Evolutionary conservation across 1,140 invertebrate genomes (phyloP), one percentile per base, ranked within the genome.

Genomic region (Palaemon carinicauda): DNA sequence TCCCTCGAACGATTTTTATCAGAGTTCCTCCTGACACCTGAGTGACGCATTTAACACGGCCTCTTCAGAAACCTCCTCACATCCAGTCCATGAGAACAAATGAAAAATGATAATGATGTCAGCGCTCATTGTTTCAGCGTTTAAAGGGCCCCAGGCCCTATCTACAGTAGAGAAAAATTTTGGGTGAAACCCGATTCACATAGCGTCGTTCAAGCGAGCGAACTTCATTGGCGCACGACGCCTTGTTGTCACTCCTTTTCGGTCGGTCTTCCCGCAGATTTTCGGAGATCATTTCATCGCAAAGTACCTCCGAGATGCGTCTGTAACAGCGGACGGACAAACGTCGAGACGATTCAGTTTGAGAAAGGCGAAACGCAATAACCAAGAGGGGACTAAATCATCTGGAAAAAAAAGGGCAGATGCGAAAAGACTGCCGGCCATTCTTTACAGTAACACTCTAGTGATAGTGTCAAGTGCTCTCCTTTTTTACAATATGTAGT

Each of bases 381-480:
- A 41, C 41, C 41, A 7, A 41, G 41, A 41, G 41, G 5, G 41
- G 41, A 41, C 41, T 41, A 41, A 41, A 41, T 41, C 41, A 41
- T 41, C 41, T 41, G 41, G 41, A 12, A 41, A 41, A 41, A 41
- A 41, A 41, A 41, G 41, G 41, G 41, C n/a, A 41, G 41, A 41
- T 41, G 41, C 41, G 41, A 41, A 41, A 41, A 41, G 41, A 41
- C 41, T 41, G 41, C 41, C 41, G 41, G 41, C 41, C 41, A 65
- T 84, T 77, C 82, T 77, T 84, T 77, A 84, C 53, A 60, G 82
- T 84, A 84, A 84, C 82, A 84, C 82, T 65, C 52, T 52, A 50
- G 82, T 77, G 82, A 84, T 84, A 78, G 77, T 84, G 82, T 84
- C 82, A 84, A 84, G 82, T 60, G 82, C 53, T 77, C 74, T 77